Evolutionary conservation across 2,888 invertebrate genomes (phyloP).

Genomic region (Drosophila fulvimacula): DNA sequence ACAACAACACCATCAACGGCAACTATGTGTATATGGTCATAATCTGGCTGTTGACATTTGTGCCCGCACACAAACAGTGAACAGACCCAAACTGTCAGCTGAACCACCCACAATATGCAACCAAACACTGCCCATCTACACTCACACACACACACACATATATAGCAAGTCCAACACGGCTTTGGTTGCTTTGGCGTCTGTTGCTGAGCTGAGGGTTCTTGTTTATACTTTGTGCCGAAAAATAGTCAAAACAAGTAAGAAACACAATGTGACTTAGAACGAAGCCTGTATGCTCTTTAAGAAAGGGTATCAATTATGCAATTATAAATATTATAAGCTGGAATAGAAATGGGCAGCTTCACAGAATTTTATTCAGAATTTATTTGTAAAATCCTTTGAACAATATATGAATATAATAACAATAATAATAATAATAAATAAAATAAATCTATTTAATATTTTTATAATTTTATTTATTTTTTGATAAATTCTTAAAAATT

Average conservation of each 20-base stretch:
- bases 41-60: constrained; percentile 70
- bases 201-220: constrained; percentile 32
- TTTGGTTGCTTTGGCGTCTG: constrained; percentile 34
- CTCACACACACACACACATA: constrained; percentile 11
- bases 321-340: neutral
- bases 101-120: constrained; percentile 42
- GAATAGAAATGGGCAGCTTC: neutral
- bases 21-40: constrained; percentile 49
- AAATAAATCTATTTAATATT: no score
- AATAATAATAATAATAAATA: no score
- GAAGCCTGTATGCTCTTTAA: neutral
- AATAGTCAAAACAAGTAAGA: constrained; percentile 20
- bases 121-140: constrained; percentile 23
- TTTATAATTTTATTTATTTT: no score
- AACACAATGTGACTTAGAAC: neutral
- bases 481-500: no score
- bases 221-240: constrained; percentile 32
- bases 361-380: neutral
- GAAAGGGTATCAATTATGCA: neutral
- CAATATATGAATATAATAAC: no score
- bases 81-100: constrained; percentile 56
- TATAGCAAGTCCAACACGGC: constrained; percentile 17
- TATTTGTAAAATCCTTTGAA: no score
- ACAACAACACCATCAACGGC: constrained; percentile 18
- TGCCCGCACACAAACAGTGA: constrained; percentile 57